A percentile compares a stretch with the other conserved stretches of the same genome.
phyloP scores from a whole-genome alignment of 2,113 vertebrate species.

The Platanista minor region DNA sequence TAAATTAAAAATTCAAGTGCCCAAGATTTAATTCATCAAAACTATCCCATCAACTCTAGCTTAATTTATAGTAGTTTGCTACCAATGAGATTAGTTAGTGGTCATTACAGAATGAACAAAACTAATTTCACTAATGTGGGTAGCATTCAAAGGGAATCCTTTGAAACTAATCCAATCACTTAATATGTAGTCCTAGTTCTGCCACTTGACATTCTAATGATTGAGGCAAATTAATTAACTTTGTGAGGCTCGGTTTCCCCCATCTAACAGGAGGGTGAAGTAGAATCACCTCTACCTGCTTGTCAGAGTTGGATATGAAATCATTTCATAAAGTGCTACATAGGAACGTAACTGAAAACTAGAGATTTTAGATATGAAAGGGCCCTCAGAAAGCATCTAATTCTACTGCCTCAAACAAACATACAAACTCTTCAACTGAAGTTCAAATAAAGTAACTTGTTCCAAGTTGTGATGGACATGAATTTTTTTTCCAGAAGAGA shows the following conservation, averaged over 20 bases:
- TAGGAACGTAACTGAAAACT: not conserved
- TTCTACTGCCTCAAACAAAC: not conserved
- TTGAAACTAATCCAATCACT: slow-evolving; percentile 8
- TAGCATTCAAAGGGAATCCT: not conserved
- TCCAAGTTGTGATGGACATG: not conserved
- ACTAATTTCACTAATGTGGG: slow-evolving; percentile 38
- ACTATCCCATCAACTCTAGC: not conserved
- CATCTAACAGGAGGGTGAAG: not conserved
- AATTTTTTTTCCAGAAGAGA: not conserved
- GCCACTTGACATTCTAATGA: not conserved
- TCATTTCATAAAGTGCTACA: not conserved
- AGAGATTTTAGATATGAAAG: not conserved
- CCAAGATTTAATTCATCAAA: slow-evolving; percentile 19
- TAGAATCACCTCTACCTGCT: not conserved
- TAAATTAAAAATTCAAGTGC: slow-evolving; percentile 3
- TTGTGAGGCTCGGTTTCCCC: not conserved
- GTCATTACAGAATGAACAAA: slow-evolving; percentile 15
- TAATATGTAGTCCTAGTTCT: not conserved
- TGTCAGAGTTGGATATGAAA: not conserved
- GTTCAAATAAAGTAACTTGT: not conserved
- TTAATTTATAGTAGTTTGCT: not conserved
- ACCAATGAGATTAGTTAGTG: not conserved
- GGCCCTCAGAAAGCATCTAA: not conserved
- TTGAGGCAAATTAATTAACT: not conserved
- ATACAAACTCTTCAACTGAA: not conserved